Percentiles rank a stretch among this genome's conserved stretches.
These are phyloP conservation scores for Capromys pilorides DNA, from an alignment of 2,797 vertebrate species.

Conservation along the genomic window DNA sequence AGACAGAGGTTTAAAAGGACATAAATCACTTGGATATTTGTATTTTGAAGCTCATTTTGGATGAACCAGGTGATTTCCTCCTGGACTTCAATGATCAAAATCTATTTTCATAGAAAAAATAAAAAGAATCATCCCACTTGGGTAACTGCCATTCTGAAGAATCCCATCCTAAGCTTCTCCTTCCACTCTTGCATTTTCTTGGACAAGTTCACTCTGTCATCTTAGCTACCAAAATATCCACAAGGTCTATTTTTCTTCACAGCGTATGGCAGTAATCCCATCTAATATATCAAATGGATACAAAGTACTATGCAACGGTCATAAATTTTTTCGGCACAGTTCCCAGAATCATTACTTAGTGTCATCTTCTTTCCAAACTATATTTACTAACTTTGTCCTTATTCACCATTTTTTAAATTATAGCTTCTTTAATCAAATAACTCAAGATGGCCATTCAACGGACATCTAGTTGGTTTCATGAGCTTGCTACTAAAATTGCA, in stretches of 20 bases:
- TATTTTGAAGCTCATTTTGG: constrained; percentile 68
- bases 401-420: constrained; percentile 69
- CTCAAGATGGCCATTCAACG: constrained; percentile 70
- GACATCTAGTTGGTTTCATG: constrained; percentile 53
- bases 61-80: constrained; percentile 77
- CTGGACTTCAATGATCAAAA: constrained; percentile 74
- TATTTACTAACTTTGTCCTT: constrained; percentile 57
- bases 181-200: constrained; percentile 56
- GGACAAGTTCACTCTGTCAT: constrained; percentile 66
- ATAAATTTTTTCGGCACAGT: constrained; percentile 73
- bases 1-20: constrained; percentile 70
- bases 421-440: constrained; percentile 70
- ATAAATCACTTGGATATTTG: constrained; percentile 75
- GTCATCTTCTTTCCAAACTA: constrained; percentile 65
- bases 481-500: constrained; percentile 41
- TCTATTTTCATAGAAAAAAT: constrained; percentile 61
- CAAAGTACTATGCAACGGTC: constrained; percentile 56
- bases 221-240: constrained; percentile 69
- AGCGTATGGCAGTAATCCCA: constrained; percentile 67
- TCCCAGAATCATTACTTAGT: constrained; percentile 73
- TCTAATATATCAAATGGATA: constrained; percentile 66
- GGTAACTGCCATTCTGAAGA: constrained; percentile 72
- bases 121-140: constrained; percentile 42
- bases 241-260: constrained; percentile 70
- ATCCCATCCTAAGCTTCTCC: constrained; percentile 42